Evolutionary conservation across 2,797 vertebrate species (phyloP), one percentile per base, ranked within the genome.

Genomic region (Melopsittacus undulatus): DNA sequence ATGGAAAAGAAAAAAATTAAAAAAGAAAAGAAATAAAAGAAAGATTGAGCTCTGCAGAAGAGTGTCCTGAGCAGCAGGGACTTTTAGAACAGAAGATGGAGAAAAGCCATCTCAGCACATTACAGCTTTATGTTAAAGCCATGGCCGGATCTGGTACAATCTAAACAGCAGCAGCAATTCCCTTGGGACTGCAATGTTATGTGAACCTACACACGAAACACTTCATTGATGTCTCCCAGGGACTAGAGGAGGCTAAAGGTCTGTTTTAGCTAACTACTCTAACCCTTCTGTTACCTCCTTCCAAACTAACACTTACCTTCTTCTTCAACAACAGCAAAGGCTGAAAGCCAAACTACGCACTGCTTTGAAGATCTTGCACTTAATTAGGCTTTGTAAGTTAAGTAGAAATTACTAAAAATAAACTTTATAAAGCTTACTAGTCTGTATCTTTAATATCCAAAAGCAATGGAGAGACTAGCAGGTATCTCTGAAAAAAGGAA

Each of bases 131-230:
- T 90, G 45, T 72, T 91, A 93, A 94, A 97, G 83, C 82, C 92
- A 83, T 49, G 93, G 52, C 26, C 52, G 63, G 63, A 81, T 84
- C 72, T 90, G 34, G 30, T 51, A 82, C 13, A 48, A 95, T 78
- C 49, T n/a, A 90, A 93, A 77, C 48, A 79, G 70, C 69, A 95
- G 82, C 46, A 56, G 72, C 34, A 79, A 59, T 48, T 95, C 92
- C 94, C 67, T 92, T 82, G 42, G 64, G 81, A 91, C 68, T 40
- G 7, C 74, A 72, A 4, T 63, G 57, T 51, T 95, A 74, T 87
- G 78, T 83, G 86, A 96, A 90, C 86, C 80, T 90, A 93, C 59
- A 84, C 5, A 20, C 85, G 92, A 94, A 97, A 96, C 62, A 76
- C 94, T 96, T 95, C 69, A 75, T 22, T 87, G 67, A 76, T 83